Evolutionary conservation across 1,140 invertebrate genomes (phyloP).

Genomic region (Yoshiicerus persimilis): DNA sequence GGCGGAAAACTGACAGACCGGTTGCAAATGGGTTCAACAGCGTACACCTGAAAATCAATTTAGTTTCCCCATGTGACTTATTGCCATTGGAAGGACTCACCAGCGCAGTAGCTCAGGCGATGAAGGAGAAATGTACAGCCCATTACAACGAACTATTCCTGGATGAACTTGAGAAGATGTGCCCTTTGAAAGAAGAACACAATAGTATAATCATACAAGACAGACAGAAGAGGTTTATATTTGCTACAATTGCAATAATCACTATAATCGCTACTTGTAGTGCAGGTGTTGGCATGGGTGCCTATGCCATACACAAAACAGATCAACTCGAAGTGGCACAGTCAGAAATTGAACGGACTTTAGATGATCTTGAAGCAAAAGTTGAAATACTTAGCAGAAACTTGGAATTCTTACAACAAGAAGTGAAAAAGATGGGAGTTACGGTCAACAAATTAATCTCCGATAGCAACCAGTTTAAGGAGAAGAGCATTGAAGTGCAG

Average conservation of each 20-base stretch:
- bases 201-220: too few species aligned
- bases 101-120: too few species aligned
- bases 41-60: constrained; percentile 14
- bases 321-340: neutral
- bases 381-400: neutral
- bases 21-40: neutral
- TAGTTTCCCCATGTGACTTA: constrained; percentile 31
- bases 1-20: neutral
- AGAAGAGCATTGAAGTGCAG: neutral
- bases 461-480: neutral
- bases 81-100: neutral
- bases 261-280: neutral
- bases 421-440: neutral
- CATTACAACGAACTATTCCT: constrained; percentile 28
- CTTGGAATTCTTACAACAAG: neutral
- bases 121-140: neutral
- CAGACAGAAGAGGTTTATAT: neutral
- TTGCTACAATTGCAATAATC: neutral
- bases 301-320: neutral
- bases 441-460: neutral
- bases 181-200: neutral
- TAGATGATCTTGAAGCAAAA: neutral
- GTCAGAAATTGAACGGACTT: neutral
- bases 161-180: constrained; percentile 32
- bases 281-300: neutral